These are phyloP conservation scores for Caenorhabditis sulstoni DNA, from an alignment of 2,888 invertebrate species.

Conservation along the genomic window DNA sequence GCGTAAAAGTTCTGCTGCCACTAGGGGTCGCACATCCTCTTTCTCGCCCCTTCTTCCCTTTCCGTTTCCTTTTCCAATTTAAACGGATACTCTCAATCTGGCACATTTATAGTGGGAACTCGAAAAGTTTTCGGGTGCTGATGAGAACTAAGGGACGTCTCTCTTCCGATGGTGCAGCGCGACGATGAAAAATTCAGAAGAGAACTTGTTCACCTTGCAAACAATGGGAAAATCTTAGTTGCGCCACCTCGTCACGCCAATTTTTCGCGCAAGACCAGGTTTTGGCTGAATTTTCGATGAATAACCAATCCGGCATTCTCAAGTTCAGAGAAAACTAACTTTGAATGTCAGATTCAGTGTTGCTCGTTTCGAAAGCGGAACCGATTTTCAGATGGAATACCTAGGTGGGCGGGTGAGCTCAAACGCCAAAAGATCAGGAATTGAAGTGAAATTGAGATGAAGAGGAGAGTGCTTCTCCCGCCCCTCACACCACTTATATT, in stretches of 20 bases:
- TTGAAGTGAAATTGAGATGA: neutral
- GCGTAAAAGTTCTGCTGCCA: constrained; percentile 57
- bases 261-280: constrained; percentile 52
- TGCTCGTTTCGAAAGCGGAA: neutral
- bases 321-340: neutral
- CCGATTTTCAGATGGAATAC: neutral
- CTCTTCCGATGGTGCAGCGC: neutral
- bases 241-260: neutral
- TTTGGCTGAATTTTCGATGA: constrained; percentile 33
- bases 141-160: constrained; percentile 24
- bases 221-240: constrained; percentile 10
- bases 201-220: constrained; percentile 52
- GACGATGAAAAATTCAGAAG: constrained; percentile 46
- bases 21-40: constrained; percentile 8
- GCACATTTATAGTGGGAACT: constrained; percentile 53
- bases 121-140: neutral
- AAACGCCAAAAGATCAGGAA: neutral
- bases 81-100: constrained; percentile 56
- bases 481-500: constrained; percentile 31
- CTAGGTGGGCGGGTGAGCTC: no score
- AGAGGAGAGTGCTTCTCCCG: neutral
- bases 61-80: constrained; percentile 55
- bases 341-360: neutral
- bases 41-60: constrained; percentile 11
- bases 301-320: constrained; percentile 12